Percentiles rank a stretch among this genome's conserved stretches.
Evolutionary conservation across 2,888 invertebrate genomes (phyloP).

Genomic region (Andricus curvator): DNA sequence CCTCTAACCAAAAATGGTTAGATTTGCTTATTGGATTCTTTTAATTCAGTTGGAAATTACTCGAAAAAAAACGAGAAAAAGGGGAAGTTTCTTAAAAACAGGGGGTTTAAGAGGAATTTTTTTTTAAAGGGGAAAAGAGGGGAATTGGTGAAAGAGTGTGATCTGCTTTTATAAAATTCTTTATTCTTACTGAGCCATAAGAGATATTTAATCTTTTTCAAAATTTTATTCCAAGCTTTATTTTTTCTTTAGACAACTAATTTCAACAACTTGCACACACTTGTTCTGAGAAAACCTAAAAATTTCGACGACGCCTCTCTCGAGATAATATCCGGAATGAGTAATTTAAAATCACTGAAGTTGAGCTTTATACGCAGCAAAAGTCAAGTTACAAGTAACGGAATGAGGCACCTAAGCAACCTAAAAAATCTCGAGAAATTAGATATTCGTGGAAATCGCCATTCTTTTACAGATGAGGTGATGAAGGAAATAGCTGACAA

Average conservation of each 20-base stretch:
- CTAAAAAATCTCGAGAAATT: neutral
- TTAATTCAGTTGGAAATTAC: no score
- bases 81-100: no score
- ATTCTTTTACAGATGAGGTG: neutral
- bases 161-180: no score
- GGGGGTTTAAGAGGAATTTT: no score
- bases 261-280: conserved; percentile 7
- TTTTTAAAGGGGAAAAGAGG: no score
- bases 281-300: neutral
- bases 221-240: no score
- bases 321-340: neutral
- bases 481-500: neutral
- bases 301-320: neutral
- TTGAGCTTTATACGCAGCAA: neutral
- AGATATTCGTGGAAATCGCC: neutral
- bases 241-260: neutral
- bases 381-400: neutral
- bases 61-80: no score
- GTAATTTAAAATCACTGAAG: neutral
- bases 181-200: no score
- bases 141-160: no score
- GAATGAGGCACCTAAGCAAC: neutral
- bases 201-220: neutral
- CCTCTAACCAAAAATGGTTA: no score
- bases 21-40: no score